Percentiles rank a stretch among this genome's conserved stretches.
These are phyloP conservation scores for Diaperis boleti DNA, from an alignment of 2,888 invertebrate genomes.

Conservation along the genomic window DNA sequence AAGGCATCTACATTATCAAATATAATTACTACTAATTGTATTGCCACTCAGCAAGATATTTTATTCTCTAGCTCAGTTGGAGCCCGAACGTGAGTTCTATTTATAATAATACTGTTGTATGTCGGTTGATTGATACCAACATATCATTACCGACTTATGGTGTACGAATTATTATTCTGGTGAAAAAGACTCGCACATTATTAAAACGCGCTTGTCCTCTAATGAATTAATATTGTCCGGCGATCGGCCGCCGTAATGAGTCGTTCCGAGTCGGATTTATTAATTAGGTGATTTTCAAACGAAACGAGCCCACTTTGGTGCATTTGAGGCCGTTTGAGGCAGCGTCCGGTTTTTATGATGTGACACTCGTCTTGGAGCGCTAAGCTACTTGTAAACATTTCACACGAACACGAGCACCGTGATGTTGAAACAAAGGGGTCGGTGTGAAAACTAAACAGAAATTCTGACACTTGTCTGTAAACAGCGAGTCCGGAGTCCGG, in stretches of 20 bases:
- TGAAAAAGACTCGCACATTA: constrained; percentile 16
- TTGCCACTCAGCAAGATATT: constrained; percentile 45
- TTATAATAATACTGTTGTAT: constrained; percentile 43
- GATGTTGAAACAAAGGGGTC: constrained; percentile 39
- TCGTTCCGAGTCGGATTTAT: constrained; percentile 16
- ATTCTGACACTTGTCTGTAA: constrained; percentile 42
- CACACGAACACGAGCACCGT: constrained; percentile 28
- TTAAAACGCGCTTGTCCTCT: constrained; percentile 17
- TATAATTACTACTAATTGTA: constrained; percentile 45
- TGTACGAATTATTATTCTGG: constrained; percentile 37
- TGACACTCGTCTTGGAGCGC: constrained; percentile 27
- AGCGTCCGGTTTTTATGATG: constrained; percentile 31
- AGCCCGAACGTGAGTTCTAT: constrained; percentile 42
- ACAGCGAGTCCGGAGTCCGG: constrained; percentile 33
- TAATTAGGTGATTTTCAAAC: constrained; percentile 34
- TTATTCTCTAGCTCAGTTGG: constrained; percentile 44
- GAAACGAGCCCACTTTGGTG: constrained; percentile 22
- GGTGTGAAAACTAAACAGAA: constrained; percentile 41
- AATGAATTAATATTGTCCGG: constrained; percentile 30
- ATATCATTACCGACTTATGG: constrained; percentile 41
- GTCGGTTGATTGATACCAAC: constrained; percentile 39
- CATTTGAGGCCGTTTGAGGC: constrained; percentile 29
- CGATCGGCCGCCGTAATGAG: constrained; percentile 4
- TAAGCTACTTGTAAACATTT: constrained; percentile 39
- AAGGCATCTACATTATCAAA: constrained; percentile 44